Evolutionary conservation across 2,888 invertebrate genomes (phyloP).

Genomic region (Tillus elongatus): DNA sequence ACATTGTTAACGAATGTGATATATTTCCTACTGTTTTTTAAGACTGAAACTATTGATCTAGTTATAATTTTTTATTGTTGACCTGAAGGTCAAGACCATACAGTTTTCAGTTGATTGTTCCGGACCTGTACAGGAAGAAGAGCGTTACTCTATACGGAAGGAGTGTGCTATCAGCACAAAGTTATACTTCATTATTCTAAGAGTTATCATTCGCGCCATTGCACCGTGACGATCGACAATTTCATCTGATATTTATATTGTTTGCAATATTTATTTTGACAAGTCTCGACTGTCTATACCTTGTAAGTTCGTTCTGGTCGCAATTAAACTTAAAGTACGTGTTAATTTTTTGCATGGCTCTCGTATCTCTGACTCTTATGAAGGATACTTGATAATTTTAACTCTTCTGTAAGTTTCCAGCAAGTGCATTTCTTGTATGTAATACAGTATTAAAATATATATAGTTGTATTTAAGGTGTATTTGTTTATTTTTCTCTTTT

Average conservation of each 20-base stretch:
- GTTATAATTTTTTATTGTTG: no score
- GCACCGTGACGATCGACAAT: conserved; percentile 38
- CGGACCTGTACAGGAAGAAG: no score
- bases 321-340: conserved; percentile 24
- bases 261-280: conserved; percentile 19
- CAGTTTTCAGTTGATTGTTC: no score
- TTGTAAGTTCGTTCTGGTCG: no score
- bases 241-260: conserved; percentile 27
- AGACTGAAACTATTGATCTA: no score
- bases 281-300: neutral
- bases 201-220: conserved; percentile 41
- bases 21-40: no score
- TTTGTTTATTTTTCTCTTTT: no score
- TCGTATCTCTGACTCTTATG: conserved; percentile 20
- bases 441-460: conserved; percentile 75
- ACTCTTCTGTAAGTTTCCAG: conserved; percentile 83
- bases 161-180: conserved; percentile 36
- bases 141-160: conserved; percentile 35
- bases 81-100: no score
- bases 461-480: conserved; percentile 6
- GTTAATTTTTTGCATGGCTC: conserved; percentile 24
- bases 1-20: no score
- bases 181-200: conserved; percentile 40
- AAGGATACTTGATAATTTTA: conserved; percentile 21
- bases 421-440: conserved; percentile 86